Conservation (phyloP, 2,797 vertebrate genomes). For the Pelobates cultripes region DNA sequence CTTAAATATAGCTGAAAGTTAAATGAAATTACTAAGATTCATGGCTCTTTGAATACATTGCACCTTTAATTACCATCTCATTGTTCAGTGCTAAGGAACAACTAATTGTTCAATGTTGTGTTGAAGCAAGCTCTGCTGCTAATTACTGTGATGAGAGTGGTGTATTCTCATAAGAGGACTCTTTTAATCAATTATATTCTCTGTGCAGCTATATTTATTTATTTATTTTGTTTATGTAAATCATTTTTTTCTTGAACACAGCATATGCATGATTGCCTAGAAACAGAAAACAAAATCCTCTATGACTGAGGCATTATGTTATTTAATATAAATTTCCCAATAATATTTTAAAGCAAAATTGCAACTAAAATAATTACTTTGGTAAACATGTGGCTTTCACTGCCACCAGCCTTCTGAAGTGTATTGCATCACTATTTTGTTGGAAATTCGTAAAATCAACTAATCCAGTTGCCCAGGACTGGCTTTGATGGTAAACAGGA, state of each 20-base stretch:
- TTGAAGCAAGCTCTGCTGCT: constrained; percentile 62
- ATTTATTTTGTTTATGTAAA: constrained; percentile 19
- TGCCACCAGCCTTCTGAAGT: too few relatives aligned
- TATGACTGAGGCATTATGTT: constrained; percentile 58
- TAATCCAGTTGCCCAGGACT: too few relatives aligned
- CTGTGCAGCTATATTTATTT: constrained; percentile 50
- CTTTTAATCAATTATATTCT: constrained; percentile 69
- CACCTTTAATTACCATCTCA: too few relatives aligned
- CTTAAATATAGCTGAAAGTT: too few relatives aligned
- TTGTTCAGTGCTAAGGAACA: constrained; percentile 13
- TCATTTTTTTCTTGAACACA: constrained; percentile 3
- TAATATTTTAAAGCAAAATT: too few relatives aligned
- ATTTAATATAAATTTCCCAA: not conserved
- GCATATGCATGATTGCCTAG: constrained; percentile 65
- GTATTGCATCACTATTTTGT: too few relatives aligned
- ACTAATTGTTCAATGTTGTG: constrained; percentile 65
- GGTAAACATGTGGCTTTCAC: too few relatives aligned
- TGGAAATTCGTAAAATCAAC: too few relatives aligned
- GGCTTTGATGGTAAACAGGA: too few relatives aligned
- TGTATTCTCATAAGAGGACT: constrained; percentile 61
- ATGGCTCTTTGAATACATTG: too few relatives aligned
- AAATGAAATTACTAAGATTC: too few relatives aligned
- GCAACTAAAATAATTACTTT: too few relatives aligned
- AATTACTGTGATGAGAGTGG: constrained; percentile 67
- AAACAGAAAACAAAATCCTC: constrained; percentile 59